Base-by-base conservation (phyloP, 2,888 invertebrate genomes). In the Parnassius glacialis region DNA sequence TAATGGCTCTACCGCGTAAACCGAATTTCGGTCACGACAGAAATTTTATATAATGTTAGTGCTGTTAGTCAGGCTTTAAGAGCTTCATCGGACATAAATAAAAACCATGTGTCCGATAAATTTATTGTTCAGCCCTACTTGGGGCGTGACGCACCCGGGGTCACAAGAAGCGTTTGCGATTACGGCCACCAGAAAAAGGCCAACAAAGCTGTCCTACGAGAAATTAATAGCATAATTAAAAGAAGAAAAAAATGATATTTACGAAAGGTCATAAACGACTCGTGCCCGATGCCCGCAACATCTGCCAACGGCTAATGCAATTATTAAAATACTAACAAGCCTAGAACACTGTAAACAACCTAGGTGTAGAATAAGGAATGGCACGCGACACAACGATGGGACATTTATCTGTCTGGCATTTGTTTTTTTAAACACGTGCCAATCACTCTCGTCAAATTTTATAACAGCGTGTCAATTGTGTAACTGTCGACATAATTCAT, bases 291-390 rank as follows among this genome's bases (percentile, higher is more conserved):
- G 58, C 47, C 45, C 41, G 16, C 44, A 51, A 64, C 83, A 84
- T 78, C 82, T 84, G 83, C 83, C 74, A 79, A 81, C 83, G 75
- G 79, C 63, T 68, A 53, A 57, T 52, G 41, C 64, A 68, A 70
- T 70, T 70, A 68, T 2, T 10, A 41, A 68, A 67, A 65, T 64
- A 53, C 54, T 58, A 55, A 54, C 45, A 11, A 10, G 51, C 41
- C 54, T 55, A 55, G 58, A 16, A 52, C n/a, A 62, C 10, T 10
- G 10, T 43, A 9, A 43, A 55, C 11, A 25, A 43, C 53, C 52
- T 62, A 62, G 52, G 52, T 34, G 45, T 52, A 16, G 16, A 2
- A 50, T 16, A 45, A 44, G 25, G 11, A 48, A n/a, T 16, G 54
- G 62, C 62, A 62, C 58, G 58, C 58, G 58, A 48, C 48, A 13